Evolutionary conservation across 2,888 invertebrate species (phyloP).

Genomic region (Ligdia adustata): DNA sequence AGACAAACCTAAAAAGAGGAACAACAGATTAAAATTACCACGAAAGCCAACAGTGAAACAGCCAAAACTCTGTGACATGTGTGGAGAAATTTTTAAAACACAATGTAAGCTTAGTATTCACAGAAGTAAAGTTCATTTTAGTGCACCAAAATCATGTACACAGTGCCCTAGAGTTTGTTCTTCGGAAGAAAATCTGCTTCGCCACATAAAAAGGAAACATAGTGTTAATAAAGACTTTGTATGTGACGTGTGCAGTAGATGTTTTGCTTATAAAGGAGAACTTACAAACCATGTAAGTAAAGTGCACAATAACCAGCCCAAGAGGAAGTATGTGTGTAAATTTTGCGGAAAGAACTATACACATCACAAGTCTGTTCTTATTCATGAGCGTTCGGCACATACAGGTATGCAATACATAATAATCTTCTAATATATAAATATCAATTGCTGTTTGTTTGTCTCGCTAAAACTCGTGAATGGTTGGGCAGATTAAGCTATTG

Average conservation of each 20-base stretch:
- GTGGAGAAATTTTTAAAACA: slow-evolving; percentile 62
- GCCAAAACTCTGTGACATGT: slow-evolving; percentile 66
- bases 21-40: slow-evolving; percentile 18
- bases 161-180: slow-evolving; percentile 59
- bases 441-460: too few species aligned
- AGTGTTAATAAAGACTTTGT: slow-evolving; percentile 54
- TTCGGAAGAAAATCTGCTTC: slow-evolving; percentile 58
- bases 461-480: too few species aligned
- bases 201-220: slow-evolving; percentile 68
- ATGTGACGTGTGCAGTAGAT: slow-evolving; percentile 63
- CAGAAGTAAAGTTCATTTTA: slow-evolving; percentile 56
- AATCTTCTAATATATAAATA: too few species aligned
- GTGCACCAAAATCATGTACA: slow-evolving; percentile 58
- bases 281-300: slow-evolving; percentile 59
- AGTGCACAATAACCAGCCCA: slow-evolving; percentile 60
- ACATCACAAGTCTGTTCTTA: slow-evolving; percentile 65
- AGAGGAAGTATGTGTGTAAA: slow-evolving; percentile 60
- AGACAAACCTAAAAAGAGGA: slow-evolving; percentile 25
- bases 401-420: too few species aligned
- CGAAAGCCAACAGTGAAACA: slow-evolving; percentile 16
- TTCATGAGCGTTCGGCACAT: slow-evolving; percentile 77
- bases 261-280: slow-evolving; percentile 66
- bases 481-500: too few species aligned
- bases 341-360: slow-evolving; percentile 70
- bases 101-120: slow-evolving; percentile 58